Evolutionary conservation across 2,113 vertebrate species (phyloP).

Genomic region (Paratilapia polleni): DNA sequence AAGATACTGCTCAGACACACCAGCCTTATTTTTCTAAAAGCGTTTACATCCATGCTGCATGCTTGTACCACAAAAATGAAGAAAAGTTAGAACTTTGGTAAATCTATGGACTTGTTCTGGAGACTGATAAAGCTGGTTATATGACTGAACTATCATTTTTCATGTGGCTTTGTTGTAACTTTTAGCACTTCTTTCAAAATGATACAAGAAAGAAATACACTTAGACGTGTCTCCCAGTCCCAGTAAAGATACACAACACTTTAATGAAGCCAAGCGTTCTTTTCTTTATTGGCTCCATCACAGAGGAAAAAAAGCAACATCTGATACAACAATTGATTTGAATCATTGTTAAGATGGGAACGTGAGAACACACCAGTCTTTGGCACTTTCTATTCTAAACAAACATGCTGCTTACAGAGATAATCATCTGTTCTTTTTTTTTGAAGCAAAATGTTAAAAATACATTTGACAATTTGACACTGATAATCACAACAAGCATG

Average conservation of each 20-base stretch:
- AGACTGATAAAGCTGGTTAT: background rate
- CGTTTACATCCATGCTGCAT: too few species aligned
- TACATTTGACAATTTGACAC: slow-evolving; percentile 43
- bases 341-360: slow-evolving; percentile 30
- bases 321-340: slow-evolving; percentile 36
- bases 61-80: background rate
- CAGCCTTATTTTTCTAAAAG: background rate
- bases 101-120: accelerated
- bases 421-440: slow-evolving; percentile 25
- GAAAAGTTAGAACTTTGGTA: background rate
- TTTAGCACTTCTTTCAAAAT: background rate
- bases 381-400: slow-evolving; percentile 71
- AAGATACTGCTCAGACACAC: background rate
- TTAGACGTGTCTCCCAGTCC: background rate
- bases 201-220: background rate
- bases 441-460: slow-evolving; percentile 44
- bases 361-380: slow-evolving; percentile 59
- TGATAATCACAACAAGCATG: slow-evolving; percentile 54
- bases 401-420: slow-evolving; percentile 66
- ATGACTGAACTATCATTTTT: background rate
- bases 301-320: slow-evolving; percentile 20
- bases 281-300: slow-evolving; percentile 58
- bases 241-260: slow-evolving; percentile 5
- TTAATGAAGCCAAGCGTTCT: slow-evolving; percentile 38
- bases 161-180: background rate